A percentile compares a stretch with the other conserved stretches of the same genome.
Conservation (phyloP, 1,140 invertebrate genomes). For the Chelonus insularis region DNA sequence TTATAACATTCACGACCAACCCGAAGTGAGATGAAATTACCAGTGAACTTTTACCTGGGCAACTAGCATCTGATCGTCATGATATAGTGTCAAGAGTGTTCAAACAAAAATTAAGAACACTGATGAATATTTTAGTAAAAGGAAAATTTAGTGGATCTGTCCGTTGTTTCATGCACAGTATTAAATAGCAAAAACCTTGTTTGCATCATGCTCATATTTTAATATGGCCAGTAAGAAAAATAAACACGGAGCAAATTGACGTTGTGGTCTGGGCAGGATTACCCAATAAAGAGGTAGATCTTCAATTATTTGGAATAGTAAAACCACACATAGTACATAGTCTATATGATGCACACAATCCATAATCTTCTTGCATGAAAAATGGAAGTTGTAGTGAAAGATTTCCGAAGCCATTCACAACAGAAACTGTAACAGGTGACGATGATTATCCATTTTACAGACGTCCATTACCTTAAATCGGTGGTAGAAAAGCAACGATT, state of each 20-base stretch:
- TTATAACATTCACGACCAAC: conserved; percentile 46
- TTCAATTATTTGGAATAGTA: conserved; percentile 49
- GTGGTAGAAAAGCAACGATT: conserved; percentile 14
- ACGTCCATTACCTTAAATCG: conserved; percentile 31
- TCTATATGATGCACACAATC: conserved; percentile 58
- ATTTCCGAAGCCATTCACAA: conserved; percentile 45
- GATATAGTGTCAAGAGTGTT: conserved; percentile 55
- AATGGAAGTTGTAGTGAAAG: conserved; percentile 56
- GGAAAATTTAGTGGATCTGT: conserved; percentile 41
- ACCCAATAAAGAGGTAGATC: conserved; percentile 54
- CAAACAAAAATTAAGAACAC: conserved; percentile 41
- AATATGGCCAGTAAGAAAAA: conserved; percentile 50
- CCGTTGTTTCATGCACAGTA: conserved; percentile 51
- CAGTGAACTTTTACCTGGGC: conserved; percentile 21
- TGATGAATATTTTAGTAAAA: conserved; percentile 42
- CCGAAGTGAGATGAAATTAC: conserved; percentile 50
- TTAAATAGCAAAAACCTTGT: conserved; percentile 60
- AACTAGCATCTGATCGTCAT: conserved; percentile 42
- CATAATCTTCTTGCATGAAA: conserved; percentile 54
- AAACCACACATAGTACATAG: conserved; percentile 62
- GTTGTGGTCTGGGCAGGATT: conserved; percentile 61
- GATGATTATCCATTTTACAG: conserved; percentile 49
- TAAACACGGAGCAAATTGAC: conserved; percentile 33
- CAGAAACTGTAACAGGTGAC: conserved; percentile 44
- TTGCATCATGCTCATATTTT: conserved; percentile 54